Percentiles rank a stretch among this genome's conserved stretches.
Conservation (phyloP, 2,797 vertebrate genomes). For the Labeo calbasu region DNA sequence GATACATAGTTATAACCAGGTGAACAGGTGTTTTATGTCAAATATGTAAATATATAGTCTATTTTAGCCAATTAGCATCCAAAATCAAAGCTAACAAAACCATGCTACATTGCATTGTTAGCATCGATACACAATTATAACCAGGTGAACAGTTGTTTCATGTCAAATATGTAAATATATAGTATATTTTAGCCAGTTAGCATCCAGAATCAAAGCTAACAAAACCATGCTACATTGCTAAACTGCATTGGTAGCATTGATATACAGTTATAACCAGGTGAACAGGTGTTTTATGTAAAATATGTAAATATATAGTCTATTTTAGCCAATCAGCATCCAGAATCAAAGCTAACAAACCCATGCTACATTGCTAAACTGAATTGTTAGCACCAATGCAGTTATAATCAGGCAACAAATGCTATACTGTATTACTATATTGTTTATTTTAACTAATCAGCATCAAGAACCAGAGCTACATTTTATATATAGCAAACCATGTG, state of each 20-base stretch:
- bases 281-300: no score
- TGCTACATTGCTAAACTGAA: not conserved
- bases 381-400: not conserved
- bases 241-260: not conserved
- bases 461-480: not conserved
- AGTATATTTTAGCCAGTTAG: not conserved
- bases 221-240: not conserved
- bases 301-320: not conserved
- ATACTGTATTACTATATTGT: no score
- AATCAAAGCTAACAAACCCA: not conserved
- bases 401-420: no score
- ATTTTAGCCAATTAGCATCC: not conserved
- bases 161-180: no score
- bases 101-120: not conserved
- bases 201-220: not conserved
- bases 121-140: not conserved
- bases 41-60: no score
- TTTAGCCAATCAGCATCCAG: not conserved
- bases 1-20: not conserved
- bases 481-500: not conserved
- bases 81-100: not conserved
- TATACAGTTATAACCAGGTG: no score
- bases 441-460: not conserved
- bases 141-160: not conserved
- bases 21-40: no score